Evolutionary conservation across 2,113 vertebrate genomes (phyloP), one percentile per base, ranked within the genome.

Genomic region (Suricata suricatta): DNA sequence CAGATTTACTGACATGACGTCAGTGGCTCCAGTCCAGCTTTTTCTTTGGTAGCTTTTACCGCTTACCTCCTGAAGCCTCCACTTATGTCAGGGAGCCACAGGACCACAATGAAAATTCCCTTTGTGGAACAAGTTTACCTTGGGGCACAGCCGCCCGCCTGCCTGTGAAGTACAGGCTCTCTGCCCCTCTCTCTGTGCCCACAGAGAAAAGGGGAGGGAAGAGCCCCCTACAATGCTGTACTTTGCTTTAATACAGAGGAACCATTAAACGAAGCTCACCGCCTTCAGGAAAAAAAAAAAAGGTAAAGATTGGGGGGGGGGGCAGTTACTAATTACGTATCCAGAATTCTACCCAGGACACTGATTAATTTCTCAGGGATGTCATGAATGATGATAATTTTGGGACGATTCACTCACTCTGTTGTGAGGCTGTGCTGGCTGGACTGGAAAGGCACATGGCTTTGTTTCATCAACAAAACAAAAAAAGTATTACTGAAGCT

Each of bases 1-100:
- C 99, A 99, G 99, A 99, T 99, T 99, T 99, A 99, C 99, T 99
- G 98, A 99, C 98, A 99, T 99, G 99, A 99, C 99, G 99, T 99
- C 99, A 99, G 99, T 99, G 99, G 99, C 99, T 99, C 98, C 98
- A 97, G 98, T 99, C 99, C 99, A 99, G 99, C 98, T 99, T 99
- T 99, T 99, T 98, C 99, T 99, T 99, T 99, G 98, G 99, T 99
- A 99, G 99, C 99, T 99, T 99, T 99, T 99, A 99, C 98, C 98
- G 96, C 98, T 99, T 98, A 99, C 99, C 99, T 99, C 99, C 98
- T 98, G 98, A 99, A 99, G 98, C 98, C 98, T 99, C 98, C 98
- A 98, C 98, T 98, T 98, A 98, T 98, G 99, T 98, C 98, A 98
- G 98, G 99, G 98, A 99, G 99, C 99, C 98, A 99, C 97, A 99